Percentiles rank a stretch among this genome's conserved stretches.
Evolutionary conservation across 2,888 invertebrate genomes (phyloP).

Genomic region (Euphydryas editha): DNA sequence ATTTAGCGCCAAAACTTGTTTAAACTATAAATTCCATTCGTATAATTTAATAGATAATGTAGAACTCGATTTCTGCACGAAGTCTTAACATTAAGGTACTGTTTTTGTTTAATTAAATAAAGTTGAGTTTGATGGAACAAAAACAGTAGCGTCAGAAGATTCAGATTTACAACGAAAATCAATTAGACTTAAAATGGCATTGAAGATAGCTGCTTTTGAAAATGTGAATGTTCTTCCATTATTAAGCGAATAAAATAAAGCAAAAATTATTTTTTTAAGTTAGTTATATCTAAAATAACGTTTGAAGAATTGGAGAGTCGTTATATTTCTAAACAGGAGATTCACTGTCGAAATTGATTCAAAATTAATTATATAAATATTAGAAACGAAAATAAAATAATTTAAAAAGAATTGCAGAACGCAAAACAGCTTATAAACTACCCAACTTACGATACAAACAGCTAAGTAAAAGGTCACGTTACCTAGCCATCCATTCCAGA

Average conservation of each 20-base stretch:
- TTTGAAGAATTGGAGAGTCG: no score
- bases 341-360: not conserved
- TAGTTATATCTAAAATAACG: no score
- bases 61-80: not conserved
- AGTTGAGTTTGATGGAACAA: conserved; percentile 24
- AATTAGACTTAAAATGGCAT: conserved; percentile 21
- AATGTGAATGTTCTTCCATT: not conserved
- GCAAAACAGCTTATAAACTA: conserved; percentile 4
- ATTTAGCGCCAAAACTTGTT: not conserved
- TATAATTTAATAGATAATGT: not conserved
- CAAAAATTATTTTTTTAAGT: not conserved
- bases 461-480: conserved; percentile 28
- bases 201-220: conserved; percentile 2
- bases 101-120: conserved; percentile 25
- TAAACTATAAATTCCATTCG: not conserved
- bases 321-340: no score
- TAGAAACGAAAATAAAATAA: not conserved
- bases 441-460: conserved; percentile 11
- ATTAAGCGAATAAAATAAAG: not conserved
- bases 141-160: conserved; percentile 13
- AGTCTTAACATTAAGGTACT: conserved; percentile 1
- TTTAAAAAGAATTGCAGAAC: conserved; percentile 1
- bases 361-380: not conserved
- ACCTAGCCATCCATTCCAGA: conserved; percentile 55
- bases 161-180: conserved; percentile 3